These are phyloP conservation scores for Cyclargus thomasi DNA, from an alignment of 1,140 invertebrate genomes.

Conservation along the genomic window DNA sequence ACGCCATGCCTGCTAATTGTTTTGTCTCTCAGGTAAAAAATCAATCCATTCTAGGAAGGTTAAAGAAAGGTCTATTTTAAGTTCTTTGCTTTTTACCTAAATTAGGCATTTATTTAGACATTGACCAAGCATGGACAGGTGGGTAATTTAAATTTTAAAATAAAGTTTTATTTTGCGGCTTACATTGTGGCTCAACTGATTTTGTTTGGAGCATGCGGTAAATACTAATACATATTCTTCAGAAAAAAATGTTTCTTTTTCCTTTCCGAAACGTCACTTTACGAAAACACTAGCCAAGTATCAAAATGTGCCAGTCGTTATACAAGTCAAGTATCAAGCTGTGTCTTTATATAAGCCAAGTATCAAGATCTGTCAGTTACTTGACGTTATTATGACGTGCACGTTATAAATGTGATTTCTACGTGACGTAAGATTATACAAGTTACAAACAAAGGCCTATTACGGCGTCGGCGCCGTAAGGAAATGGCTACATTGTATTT, in stretches of 20 bases:
- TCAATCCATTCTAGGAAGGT: not conserved
- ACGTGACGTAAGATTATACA: slow-evolving; percentile 15
- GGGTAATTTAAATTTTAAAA: too few relatives aligned
- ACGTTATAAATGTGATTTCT: slow-evolving; percentile 1
- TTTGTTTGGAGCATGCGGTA: too few relatives aligned
- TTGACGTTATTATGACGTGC: not conserved
- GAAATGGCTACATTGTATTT: slow-evolving; percentile 45
- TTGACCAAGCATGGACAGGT: too few relatives aligned
- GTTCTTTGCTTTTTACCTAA: not conserved
- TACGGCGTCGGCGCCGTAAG: slow-evolving; percentile 47
- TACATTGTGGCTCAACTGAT: too few relatives aligned
- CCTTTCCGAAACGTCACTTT: too few relatives aligned
- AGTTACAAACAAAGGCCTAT: slow-evolving; percentile 54
- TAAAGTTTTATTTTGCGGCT: too few relatives aligned
- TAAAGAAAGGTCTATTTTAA: not conserved
- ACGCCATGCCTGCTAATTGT: slow-evolving; percentile 44
- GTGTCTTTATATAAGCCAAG: not conserved
- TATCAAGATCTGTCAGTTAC: not conserved
- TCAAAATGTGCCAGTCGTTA: not conserved
- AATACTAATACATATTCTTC: too few relatives aligned
- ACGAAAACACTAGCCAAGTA: too few relatives aligned
- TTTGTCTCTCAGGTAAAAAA: slow-evolving; percentile 14
- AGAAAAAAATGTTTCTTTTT: too few relatives aligned
- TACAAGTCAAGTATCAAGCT: not conserved
- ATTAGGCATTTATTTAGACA: not conserved